These are phyloP conservation scores for Ophion ventricosus DNA, from an alignment of 2,888 invertebrate genomes.

Conservation along the genomic window DNA sequence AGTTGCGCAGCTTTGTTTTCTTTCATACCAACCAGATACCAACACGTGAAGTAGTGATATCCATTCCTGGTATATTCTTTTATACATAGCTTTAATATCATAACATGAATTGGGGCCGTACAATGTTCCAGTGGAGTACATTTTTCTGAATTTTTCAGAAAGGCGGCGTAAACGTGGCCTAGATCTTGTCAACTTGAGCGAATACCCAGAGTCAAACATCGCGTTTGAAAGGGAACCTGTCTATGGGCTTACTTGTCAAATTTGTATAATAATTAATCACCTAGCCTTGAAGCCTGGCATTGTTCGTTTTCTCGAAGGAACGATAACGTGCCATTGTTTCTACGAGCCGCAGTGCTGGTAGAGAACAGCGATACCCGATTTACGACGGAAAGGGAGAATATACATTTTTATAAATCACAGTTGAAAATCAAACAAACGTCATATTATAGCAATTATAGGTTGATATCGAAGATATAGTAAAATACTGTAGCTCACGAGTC, in stretches of 20 bases:
- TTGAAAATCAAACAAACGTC: background rate
- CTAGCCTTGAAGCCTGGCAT: slow-evolving; percentile 54
- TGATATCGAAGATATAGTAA: no score
- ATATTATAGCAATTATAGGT: background rate
- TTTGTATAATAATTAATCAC: slow-evolving; percentile 70
- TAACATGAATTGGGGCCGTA: background rate
- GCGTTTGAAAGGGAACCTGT: slow-evolving; percentile 63
- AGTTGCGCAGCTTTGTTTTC: no score
- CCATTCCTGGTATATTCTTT: no score
- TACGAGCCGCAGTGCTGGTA: background rate
- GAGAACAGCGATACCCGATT: slow-evolving; percentile 45
- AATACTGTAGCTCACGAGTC: no score
- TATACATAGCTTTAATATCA: no score
- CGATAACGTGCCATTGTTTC: slow-evolving; percentile 64
- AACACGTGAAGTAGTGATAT: no score
- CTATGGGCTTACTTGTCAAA: slow-evolving; percentile 62
- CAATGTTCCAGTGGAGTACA: background rate
- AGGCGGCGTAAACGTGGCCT: background rate
- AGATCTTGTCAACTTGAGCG: slow-evolving; percentile 3
- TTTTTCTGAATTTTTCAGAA: background rate
- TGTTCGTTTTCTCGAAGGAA: slow-evolving; percentile 64
- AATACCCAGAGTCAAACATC: slow-evolving; percentile 63
- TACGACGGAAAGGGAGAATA: slow-evolving; percentile 30
- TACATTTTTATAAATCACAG: background rate
- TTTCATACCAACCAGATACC: no score